Percentiles rank a stretch among this genome's conserved stretches.
These are phyloP conservation scores for Rhinophrynus dorsalis DNA, from an alignment of 2,797 vertebrate species.

Conservation along the genomic window DNA sequence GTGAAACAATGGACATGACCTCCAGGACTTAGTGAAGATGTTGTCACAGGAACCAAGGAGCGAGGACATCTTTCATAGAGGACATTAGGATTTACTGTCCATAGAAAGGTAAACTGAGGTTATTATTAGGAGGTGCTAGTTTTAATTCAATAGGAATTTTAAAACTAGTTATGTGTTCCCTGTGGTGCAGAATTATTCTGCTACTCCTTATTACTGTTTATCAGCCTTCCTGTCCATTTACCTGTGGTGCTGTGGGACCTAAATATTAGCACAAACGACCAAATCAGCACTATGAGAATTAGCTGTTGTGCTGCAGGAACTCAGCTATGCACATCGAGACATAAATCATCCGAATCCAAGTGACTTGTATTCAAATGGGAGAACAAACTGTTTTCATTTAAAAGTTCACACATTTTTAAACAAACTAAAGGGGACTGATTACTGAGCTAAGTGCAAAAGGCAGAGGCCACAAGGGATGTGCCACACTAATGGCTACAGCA, in stretches of 20 bases:
- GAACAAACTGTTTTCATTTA: slow-evolving; percentile 46
- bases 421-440: slow-evolving; percentile 32
- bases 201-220: no score
- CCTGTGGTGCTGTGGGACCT: slow-evolving; percentile 53
- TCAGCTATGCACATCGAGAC: slow-evolving; percentile 1
- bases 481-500: background rate
- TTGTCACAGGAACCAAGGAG: no score
- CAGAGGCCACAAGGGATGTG: slow-evolving; percentile 4
- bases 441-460: slow-evolving; percentile 9
- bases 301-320: background rate
- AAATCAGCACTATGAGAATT: slow-evolving; percentile 48
- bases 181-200: slow-evolving; percentile 59
- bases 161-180: no score
- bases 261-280: slow-evolving; percentile 42
- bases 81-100: no score
- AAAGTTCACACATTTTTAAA: slow-evolving; percentile 43
- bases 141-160: no score
- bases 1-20: no score
- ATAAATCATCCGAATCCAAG: slow-evolving; percentile 33
- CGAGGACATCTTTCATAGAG: no score
- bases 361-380: slow-evolving; percentile 44
- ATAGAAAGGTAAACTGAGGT: no score
- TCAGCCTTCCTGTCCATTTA: no score
- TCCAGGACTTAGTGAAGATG: no score
- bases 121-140: no score